These are phyloP conservation scores for Sciurus carolinensis DNA, from an alignment of 2,797 vertebrate species.

Conservation along the genomic window DNA sequence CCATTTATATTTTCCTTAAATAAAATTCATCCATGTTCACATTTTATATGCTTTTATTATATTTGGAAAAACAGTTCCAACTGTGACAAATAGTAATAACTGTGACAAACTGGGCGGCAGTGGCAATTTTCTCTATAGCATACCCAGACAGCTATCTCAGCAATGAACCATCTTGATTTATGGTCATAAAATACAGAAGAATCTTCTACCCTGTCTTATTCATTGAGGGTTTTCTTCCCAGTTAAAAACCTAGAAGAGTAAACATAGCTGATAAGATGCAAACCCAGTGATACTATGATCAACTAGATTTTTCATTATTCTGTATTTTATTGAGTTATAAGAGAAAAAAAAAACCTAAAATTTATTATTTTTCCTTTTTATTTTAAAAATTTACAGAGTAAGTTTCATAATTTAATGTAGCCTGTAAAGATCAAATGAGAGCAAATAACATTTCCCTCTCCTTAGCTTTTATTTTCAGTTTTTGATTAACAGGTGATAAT, in stretches of 20 bases:
- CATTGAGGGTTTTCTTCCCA: background rate
- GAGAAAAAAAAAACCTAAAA: conserved; percentile 18
- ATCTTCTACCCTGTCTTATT: background rate
- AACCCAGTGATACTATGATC: background rate
- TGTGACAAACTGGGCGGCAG: background rate
- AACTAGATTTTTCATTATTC: background rate
- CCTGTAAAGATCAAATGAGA: background rate
- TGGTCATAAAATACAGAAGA: background rate
- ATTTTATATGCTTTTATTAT: background rate
- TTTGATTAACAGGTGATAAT: background rate
- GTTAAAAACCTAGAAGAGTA: background rate
- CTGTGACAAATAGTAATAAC: background rate
- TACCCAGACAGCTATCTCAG: background rate
- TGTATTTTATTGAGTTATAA: background rate
- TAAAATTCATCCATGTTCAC: background rate
- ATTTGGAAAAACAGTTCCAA: background rate
- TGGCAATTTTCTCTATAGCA: background rate
- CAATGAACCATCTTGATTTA: background rate
- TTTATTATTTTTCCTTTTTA: background rate
- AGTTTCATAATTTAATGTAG: background rate
- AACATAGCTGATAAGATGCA: background rate
- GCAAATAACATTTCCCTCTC: background rate
- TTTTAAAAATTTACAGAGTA: background rate
- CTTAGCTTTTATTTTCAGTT: background rate
- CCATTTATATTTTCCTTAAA: background rate